Conservation (phyloP, 2,797 vertebrate species). For the Smutsia gigantea region DNA sequence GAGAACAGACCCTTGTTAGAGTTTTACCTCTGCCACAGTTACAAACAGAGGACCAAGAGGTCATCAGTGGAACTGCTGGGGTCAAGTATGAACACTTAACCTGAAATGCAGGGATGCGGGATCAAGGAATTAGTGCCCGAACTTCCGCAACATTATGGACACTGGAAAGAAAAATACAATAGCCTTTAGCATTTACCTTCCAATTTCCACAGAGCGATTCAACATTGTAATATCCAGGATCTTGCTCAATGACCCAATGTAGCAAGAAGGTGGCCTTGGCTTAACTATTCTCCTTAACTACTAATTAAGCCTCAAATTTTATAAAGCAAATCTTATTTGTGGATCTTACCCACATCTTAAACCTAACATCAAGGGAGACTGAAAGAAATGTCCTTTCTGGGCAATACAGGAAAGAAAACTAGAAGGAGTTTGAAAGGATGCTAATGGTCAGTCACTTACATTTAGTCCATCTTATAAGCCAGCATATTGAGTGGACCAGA, state of each 20-base stretch:
- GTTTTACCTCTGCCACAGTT: neutral
- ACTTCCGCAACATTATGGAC: neutral
- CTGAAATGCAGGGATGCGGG: neutral
- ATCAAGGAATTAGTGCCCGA: neutral
- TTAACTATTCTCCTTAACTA: neutral
- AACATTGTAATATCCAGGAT: neutral
- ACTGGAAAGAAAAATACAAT: neutral
- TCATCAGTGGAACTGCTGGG: neutral
- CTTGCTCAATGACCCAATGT: neutral
- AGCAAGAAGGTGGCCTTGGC: neutral
- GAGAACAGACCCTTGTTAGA: neutral
- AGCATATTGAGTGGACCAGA: neutral
- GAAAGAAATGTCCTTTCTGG: neutral
- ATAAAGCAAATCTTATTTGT: neutral
- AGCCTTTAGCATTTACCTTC: neutral
- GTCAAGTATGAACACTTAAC: rapidly evolving
- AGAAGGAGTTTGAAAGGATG: neutral
- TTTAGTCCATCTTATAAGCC: neutral
- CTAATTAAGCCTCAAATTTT: neutral
- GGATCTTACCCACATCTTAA: neutral
- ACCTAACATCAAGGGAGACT: neutral
- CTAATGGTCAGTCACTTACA: neutral
- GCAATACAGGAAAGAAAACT: neutral
- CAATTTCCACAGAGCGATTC: neutral
- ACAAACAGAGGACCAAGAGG: neutral